Evolutionary conservation across 2,888 invertebrate species (phyloP), one percentile per base, ranked within the genome.

Genomic region (Cryptocheilus praepositus): DNA sequence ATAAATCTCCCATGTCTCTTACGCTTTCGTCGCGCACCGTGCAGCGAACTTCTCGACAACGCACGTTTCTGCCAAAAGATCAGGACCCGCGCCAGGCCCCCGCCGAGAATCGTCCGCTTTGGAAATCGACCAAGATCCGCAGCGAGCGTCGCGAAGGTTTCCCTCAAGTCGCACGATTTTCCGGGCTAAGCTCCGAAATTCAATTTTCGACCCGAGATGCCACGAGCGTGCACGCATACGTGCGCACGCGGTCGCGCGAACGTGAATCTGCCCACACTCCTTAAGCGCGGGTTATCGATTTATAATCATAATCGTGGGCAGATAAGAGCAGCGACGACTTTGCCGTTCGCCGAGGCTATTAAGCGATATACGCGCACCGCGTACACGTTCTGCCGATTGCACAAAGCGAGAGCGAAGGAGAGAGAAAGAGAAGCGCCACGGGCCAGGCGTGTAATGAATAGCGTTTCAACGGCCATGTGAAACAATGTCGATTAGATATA

Each of bases 231-330:
- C 36, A 11, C 13, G 36, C 36, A 11, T 36, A 36, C 36, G 36
- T 11, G 11, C 8, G 11, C 36, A 11, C 11, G 8, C 36, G 53
- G 25, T 62, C 46, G 59, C 55, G 51, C 25, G 22, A 64, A 56
- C 65, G 65, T 61, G 65, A 60, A 45, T 67, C 59, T 56, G 45
- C 54, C 68, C 72, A 68, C 71, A 65, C 61, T 64, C 66, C 73
- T 59, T 36, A 15, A 25, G 55, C 51, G 46, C 61, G 71, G 67
- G 71, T 77, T 79, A 79, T 79, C 80, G 77, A 80, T 77, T 77
- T 57, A 55, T 77, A 79, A 77, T 77, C 74, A 61, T 72, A 77
- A 77, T 75, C 73, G 71, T 25, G 19, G 22, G 22, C 49, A 70
- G 79, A 79, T 77, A 79, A 79, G 73, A 61, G 55, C 16, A 19